Conservation (phyloP, 2,113 vertebrate species). For the Ctenomys sociabilis region DNA sequence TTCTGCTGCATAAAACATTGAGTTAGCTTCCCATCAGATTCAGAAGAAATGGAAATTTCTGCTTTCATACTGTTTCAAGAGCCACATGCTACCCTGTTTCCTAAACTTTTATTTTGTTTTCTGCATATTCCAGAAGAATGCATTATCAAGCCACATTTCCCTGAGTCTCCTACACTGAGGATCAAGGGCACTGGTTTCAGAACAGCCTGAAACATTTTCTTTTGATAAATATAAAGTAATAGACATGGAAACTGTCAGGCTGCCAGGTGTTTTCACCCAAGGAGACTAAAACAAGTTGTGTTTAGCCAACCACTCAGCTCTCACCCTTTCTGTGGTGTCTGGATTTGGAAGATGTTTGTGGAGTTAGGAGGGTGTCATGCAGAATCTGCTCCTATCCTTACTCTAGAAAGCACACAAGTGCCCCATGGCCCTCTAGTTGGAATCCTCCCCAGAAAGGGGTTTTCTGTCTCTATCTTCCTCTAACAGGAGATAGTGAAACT, state of each 20-base stretch:
- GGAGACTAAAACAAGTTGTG: background rate
- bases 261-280: background rate
- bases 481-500: background rate
- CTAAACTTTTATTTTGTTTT: background rate
- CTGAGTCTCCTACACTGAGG: background rate
- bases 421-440: background rate
- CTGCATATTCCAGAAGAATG: background rate
- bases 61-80: background rate
- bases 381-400: background rate
- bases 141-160: background rate
- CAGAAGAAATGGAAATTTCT: background rate
- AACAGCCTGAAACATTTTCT: background rate
- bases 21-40: background rate
- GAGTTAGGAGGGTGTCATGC: background rate
- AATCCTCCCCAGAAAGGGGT: background rate
- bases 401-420: background rate
- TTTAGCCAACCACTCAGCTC: rapidly evolving
- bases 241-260: background rate
- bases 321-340: background rate
- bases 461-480: background rate
- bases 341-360: background rate
- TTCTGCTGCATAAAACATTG: background rate
- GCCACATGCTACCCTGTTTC: background rate
- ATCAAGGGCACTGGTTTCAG: background rate
- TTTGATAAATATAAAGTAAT: background rate